Conservation (phyloP, 2,888 invertebrate species). For the Omphaloscelis lunosa region DNA sequence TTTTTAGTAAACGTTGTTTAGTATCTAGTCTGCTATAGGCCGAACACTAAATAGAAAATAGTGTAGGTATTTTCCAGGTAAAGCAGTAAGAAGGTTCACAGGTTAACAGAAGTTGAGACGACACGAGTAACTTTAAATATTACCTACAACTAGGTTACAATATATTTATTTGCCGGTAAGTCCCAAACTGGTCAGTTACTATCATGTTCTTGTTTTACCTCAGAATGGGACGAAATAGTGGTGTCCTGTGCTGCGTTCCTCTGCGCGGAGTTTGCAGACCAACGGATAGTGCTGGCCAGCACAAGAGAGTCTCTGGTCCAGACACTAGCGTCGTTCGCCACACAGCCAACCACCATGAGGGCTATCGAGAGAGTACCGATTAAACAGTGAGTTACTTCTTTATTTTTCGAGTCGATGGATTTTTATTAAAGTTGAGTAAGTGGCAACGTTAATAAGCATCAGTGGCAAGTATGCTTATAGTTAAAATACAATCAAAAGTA, state of each 20-base stretch:
- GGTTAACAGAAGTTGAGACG: not conserved
- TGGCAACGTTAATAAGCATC: too few species aligned
- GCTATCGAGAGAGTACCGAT: constrained; percentile 93
- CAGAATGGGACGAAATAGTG: constrained; percentile 91
- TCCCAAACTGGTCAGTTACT: too few species aligned
- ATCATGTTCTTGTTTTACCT: not conserved
- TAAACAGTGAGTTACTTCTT: constrained; percentile 86
- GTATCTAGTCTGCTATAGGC: too few species aligned
- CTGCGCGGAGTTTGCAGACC: constrained; percentile 94
- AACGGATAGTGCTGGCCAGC: constrained; percentile 93
- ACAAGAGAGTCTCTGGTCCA: constrained; percentile 94
- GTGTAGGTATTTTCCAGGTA: not conserved
- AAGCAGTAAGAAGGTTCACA: not conserved
- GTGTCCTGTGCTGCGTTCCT: constrained; percentile 93
- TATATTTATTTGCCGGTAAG: too few species aligned
- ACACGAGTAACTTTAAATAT: not conserved
- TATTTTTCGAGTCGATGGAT: too few species aligned
- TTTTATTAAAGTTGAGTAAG: too few species aligned
- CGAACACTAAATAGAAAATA: too few species aligned
- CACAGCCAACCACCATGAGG: constrained; percentile 93
- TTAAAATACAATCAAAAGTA: too few species aligned
- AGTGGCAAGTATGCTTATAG: too few species aligned
- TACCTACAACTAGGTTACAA: not conserved
- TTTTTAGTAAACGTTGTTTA: too few species aligned
- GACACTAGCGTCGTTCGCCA: constrained; percentile 94